Evolutionary conservation across 2,113 vertebrate species (phyloP), one percentile per base, ranked within the genome.

Genomic region (Phylloscopus trochilus): DNA sequence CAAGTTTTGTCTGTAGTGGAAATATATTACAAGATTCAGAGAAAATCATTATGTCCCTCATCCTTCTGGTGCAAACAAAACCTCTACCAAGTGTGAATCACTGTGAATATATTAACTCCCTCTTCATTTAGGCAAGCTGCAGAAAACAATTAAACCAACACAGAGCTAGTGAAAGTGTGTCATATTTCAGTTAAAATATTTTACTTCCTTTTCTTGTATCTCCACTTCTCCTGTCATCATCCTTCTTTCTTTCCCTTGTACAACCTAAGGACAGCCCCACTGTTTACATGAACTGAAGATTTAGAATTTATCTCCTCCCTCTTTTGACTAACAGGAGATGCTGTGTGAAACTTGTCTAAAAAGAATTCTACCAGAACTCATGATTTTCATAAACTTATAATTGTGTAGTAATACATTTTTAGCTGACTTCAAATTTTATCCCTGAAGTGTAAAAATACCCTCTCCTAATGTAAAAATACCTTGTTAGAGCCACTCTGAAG

Each of bases 291-390:
- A 92, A 7, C 6, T 92, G 63, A 20, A 63, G 84, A 95, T 58
- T 66, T 24, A 39, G 68, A 87, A 90, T 74, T 64, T 72, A 35
- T 59, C 27, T 87, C 47, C 21, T 77, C 69, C 43, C 41, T 90
- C 62, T 91, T 87, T 47, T 92, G 74, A 87, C 52, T 89, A 89
- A 85, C 13, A 59, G 93, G 70, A 78, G 55, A 75, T n/a, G 63
- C 63, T 94, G 80, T 95, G 77, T 62, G 31, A 89, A 95, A 94
- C 80, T 28, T 46, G 21, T 53, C 60, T 95, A 68, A 88, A 95
- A 92, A 89, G 94, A 90, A 84, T 91, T 91, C 82, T 92, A 86
- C 47, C 53, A 6, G 90, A 97, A 94, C 62, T 74, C 59, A 92
- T 2, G 11, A 72, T 82, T 95, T 97, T 91, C 77, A 88, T 55